Percentiles rank a stretch among this genome's conserved stretches.
Evolutionary conservation across 2,888 invertebrate genomes (phyloP).

Genomic region (Eretmocerus hayati): DNA sequence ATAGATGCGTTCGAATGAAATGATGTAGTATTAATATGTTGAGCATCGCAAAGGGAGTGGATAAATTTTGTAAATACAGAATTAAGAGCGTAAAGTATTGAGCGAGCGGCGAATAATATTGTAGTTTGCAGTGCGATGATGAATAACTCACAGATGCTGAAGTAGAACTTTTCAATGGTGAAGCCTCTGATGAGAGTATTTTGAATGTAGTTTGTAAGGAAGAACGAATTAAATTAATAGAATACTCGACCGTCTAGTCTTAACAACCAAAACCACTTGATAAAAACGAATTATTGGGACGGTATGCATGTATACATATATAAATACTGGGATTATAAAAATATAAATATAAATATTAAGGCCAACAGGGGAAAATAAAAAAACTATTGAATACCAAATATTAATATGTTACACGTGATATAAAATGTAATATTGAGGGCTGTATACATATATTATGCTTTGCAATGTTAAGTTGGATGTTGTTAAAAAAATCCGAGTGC

Average conservation of each 20-base stretch:
- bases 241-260: slow-evolving; percentile 30
- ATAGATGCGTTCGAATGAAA: too few species aligned
- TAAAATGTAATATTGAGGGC: slow-evolving; percentile 30
- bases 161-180: slow-evolving; percentile 1
- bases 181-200: slow-evolving; percentile 27
- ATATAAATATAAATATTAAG: slow-evolving; percentile 28
- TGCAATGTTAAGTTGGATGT: slow-evolving; percentile 44
- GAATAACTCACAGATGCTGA: slow-evolving; percentile 5
- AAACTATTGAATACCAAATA: slow-evolving; percentile 28
- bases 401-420: slow-evolving; percentile 41
- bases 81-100: slow-evolving; percentile 19
- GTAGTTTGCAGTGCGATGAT: slow-evolving; percentile 14
- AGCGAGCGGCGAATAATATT: slow-evolving; percentile 12
- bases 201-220: slow-evolving; percentile 31
- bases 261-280: slow-evolving; percentile 11
- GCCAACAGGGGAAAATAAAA: slow-evolving; percentile 26
- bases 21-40: too few species aligned
- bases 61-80: slow-evolving; percentile 20
- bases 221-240: slow-evolving; percentile 30
- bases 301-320: slow-evolving; percentile 38
- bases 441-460: slow-evolving; percentile 37
- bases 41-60: slow-evolving; percentile 14
- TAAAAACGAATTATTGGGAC: slow-evolving; percentile 31
- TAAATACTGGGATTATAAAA: slow-evolving; percentile 31
- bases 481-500: slow-evolving; percentile 29